Conservation (phyloP, 2,888 invertebrate species). For the Tridacna gigas region DNA sequence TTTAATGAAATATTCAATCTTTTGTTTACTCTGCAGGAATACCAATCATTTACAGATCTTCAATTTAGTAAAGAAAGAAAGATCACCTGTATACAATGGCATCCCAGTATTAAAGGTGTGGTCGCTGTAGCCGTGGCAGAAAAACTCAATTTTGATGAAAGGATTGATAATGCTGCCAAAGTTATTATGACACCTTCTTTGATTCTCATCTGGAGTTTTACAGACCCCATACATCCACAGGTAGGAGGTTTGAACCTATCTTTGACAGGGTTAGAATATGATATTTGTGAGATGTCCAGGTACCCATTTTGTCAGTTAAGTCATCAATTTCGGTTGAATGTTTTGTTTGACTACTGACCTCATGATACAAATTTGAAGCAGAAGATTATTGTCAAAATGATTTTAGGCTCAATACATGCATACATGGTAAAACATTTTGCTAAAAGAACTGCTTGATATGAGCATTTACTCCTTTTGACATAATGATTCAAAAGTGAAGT, state of each 20-base stretch:
- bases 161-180: slow-evolving; percentile 82
- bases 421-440: too few species aligned
- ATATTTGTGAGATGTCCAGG: too few species aligned
- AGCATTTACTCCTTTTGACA: too few species aligned
- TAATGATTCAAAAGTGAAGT: too few species aligned
- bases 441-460: too few species aligned
- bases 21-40: slow-evolving; percentile 77
- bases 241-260: slow-evolving; percentile 61
- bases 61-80: slow-evolving; percentile 84
- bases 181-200: slow-evolving; percentile 84
- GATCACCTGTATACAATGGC: slow-evolving; percentile 85
- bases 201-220: slow-evolving; percentile 85
- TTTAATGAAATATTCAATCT: neutral
- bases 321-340: too few species aligned
- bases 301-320: too few species aligned
- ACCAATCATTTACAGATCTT: slow-evolving; percentile 85
- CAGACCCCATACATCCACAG: slow-evolving; percentile 85
- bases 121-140: slow-evolving; percentile 84
- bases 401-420: too few species aligned
- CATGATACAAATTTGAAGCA: too few species aligned
- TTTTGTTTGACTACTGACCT: too few species aligned
- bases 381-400: too few species aligned
- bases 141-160: slow-evolving; percentile 83
- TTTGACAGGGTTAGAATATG: too few species aligned
- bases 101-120: slow-evolving; percentile 83